A percentile compares a stretch with the other conserved stretches of the same genome.
phyloP scores from a whole-genome alignment of 2,888 invertebrate genomes.

The Scrobipalpa atriplicella region DNA sequence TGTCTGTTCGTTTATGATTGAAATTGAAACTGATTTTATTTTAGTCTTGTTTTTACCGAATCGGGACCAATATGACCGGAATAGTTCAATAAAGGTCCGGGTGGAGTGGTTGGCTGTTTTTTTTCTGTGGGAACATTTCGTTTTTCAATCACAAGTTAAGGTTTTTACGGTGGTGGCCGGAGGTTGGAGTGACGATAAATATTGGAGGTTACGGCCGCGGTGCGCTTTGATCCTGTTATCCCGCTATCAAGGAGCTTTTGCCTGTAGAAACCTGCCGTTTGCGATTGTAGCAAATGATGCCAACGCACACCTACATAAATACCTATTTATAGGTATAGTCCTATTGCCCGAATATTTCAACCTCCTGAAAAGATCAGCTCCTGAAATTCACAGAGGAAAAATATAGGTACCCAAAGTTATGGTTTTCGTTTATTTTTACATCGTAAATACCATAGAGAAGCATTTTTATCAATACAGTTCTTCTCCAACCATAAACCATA shows the following conservation, averaged over 20 bases:
- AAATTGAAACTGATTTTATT: no score
- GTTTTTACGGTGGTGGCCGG: slow-evolving; percentile 62
- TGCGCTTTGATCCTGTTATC: slow-evolving; percentile 34
- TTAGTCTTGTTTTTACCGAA: no score
- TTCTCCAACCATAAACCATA: no score
- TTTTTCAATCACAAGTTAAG: slow-evolving; percentile 73
- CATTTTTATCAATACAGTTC: no score
- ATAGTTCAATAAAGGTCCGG: slow-evolving; percentile 41
- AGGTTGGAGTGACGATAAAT: slow-evolving; percentile 67
- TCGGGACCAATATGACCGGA: slow-evolving; percentile 27
- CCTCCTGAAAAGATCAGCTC: no score
- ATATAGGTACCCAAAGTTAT: no score
- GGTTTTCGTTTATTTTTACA: no score
- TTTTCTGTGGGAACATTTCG: slow-evolving; percentile 73
- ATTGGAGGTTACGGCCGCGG: slow-evolving; percentile 75
- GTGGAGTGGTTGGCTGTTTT: slow-evolving; percentile 37
- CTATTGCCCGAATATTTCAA: no score
- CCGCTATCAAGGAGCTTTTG: slow-evolving; percentile 6
- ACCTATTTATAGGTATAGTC: no score
- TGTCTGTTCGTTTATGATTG: no score
- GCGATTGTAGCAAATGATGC: not conserved
- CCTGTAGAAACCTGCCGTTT: not conserved
- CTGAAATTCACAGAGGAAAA: no score
- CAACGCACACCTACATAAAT: not conserved
- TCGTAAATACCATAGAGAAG: no score